Conservation (phyloP, 1,140 invertebrate species). For the Drosophila fuyamai region DNA sequence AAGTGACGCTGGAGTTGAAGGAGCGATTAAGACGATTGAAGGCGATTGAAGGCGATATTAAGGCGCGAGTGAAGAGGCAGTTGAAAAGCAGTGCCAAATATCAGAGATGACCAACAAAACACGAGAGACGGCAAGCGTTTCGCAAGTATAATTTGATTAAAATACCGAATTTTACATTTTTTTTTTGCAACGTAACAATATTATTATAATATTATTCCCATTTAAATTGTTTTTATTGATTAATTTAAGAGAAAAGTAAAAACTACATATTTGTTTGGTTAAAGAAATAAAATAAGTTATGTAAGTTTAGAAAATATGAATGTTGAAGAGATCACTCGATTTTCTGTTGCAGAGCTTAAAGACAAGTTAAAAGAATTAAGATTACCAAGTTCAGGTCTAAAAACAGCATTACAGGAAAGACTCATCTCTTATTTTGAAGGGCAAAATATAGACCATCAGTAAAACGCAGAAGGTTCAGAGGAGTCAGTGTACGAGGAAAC, state of each 20-base stretch:
- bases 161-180: no score
- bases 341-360: background rate
- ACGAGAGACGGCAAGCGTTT: background rate
- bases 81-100: background rate
- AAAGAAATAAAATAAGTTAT: no score
- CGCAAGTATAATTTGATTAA: background rate
- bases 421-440: background rate
- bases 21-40: no score
- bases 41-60: no score
- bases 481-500: background rate
- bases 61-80: background rate
- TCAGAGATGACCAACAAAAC: background rate
- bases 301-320: no score
- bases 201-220: no score
- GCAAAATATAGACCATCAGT: background rate
- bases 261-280: no score
- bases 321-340: conserved; percentile 1
- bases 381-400: background rate
- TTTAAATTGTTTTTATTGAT: no score
- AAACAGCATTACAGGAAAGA: background rate
- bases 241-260: no score
- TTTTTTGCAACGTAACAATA: no score
- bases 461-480: background rate
- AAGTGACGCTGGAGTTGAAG: no score
- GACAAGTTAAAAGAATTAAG: background rate